Base-by-base conservation (phyloP, 53 echinoderm and acorn worm species). In the Stichopus horrens region DNA sequence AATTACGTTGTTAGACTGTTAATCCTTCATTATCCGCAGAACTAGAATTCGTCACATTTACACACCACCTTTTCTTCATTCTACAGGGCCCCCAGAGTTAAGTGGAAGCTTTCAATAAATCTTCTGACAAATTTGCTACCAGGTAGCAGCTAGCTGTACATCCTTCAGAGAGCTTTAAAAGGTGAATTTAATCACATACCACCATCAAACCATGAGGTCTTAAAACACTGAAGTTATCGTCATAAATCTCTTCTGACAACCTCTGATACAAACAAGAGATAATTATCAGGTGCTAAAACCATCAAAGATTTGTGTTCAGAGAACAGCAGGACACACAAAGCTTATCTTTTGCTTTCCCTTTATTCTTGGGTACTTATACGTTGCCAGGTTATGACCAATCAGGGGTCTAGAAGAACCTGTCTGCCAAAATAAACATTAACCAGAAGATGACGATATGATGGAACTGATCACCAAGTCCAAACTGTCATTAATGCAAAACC, bases 221-320 rank as follows among this genome's bases (percentile, higher is more conserved):
- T 10, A 55, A 79, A 79, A 55, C 16, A 53, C 55, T 79, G n/a
- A 55, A 79, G 54, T 53, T 53, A 79, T 79, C 79, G 53, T 53
- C 79, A 79, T 79, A 79, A 79, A 79, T 79, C 79, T 55, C 7
- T 55, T 55, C 9, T 79, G 79, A 53, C 52, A 55, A 52, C 53
- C 18, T 19, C 79, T 79, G 18, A 51, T n/a, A 55, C 18, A 53
- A 79, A 51, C 53, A 16, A 75, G 16, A 79, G 79, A 79, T 79
- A 55, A 79, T 79, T 79, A 79, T 37, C 79, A 79, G 79, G 79
- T 79, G 79, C 21, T 53, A 79, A 53, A 79, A 54, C 79, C 79
- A 79, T 79, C 79, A 79, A 53, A 54, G 16, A 55, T 52, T 37
- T 79, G 79, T 79, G 79, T 79, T 10, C 52, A 19, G 10, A 79